phyloP scores from a whole-genome alignment of 1,140 invertebrate species.

The Zaprionus taronus region DNA sequence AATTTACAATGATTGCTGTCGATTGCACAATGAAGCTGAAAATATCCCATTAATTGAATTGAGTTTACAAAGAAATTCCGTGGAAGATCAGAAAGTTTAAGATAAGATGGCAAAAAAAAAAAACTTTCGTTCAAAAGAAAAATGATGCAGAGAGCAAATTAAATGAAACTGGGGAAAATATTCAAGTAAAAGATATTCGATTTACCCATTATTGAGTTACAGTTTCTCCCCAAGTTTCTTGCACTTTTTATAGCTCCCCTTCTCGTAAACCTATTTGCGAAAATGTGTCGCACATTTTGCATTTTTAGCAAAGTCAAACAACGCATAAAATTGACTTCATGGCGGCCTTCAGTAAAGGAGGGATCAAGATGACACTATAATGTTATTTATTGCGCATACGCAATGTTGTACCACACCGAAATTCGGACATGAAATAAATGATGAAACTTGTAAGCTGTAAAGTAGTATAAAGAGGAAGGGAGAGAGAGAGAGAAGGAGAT shows the following conservation, averaged over 20 bases:
- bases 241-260: neutral
- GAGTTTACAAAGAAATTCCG: neutral
- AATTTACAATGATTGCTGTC: neutral
- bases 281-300: constrained; percentile 1
- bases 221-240: neutral
- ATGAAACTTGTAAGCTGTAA: constrained; percentile 2
- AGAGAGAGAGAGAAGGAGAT: neutral
- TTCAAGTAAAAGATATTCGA: no score
- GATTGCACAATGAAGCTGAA: neutral
- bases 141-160: no score
- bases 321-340: neutral
- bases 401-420: constrained; percentile 20
- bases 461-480: neutral
- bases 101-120: neutral
- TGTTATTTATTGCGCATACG: constrained; percentile 50
- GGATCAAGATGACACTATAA: constrained; percentile 1
- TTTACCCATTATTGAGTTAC: no score
- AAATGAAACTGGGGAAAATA: no score
- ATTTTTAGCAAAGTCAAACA: neutral
- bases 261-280: neutral
- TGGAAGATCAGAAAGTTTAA: neutral
- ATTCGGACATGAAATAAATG: constrained; percentile 3
- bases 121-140: neutral
- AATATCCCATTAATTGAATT: constrained; percentile 8
- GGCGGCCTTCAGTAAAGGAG: neutral